Percentiles rank a stretch among this genome's conserved stretches.
Evolutionary conservation across 1,140 invertebrate species (phyloP).

Genomic region (Caenorhabditis inopinata): DNA sequence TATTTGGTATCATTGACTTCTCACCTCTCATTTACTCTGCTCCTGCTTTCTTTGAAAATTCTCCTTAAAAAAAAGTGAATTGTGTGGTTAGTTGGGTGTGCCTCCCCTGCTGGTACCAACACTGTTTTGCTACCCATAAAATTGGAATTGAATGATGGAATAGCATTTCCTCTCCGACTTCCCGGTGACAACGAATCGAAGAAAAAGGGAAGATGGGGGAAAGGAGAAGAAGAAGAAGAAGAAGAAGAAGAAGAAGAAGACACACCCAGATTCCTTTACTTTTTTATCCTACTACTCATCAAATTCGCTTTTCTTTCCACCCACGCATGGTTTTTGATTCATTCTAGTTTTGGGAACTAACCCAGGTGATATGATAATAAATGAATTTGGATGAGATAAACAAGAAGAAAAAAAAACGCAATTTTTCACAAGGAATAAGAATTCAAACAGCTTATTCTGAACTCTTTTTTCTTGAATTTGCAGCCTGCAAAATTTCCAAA

Average conservation of each 20-base stretch:
- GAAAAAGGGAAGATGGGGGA: background rate
- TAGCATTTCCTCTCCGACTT: background rate
- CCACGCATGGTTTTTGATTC: background rate
- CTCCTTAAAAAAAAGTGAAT: background rate
- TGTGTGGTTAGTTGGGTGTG: conserved; percentile 10
- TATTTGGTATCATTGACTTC: no score
- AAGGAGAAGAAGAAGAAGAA: background rate
- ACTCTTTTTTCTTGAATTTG: no score
- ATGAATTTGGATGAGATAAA: no score
- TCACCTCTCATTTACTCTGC: no score
- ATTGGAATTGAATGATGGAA: conserved; percentile 25
- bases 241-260: background rate
- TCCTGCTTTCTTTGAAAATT: background rate
- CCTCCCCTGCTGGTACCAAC: background rate
- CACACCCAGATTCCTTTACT: conserved; percentile 24
- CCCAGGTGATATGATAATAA: no score
- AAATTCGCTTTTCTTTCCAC: background rate
- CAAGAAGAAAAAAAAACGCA: no score
- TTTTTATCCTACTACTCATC: background rate
- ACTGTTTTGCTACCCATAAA: background rate
- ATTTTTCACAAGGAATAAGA: no score
- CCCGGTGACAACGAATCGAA: no score
- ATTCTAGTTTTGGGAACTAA: background rate
- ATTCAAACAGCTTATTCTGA: no score
- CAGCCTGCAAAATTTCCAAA: no score